Evolutionary conservation across 1,140 invertebrate genomes (phyloP), one percentile per base, ranked within the genome.

Genomic region (Armadillidium nasatum): DNA sequence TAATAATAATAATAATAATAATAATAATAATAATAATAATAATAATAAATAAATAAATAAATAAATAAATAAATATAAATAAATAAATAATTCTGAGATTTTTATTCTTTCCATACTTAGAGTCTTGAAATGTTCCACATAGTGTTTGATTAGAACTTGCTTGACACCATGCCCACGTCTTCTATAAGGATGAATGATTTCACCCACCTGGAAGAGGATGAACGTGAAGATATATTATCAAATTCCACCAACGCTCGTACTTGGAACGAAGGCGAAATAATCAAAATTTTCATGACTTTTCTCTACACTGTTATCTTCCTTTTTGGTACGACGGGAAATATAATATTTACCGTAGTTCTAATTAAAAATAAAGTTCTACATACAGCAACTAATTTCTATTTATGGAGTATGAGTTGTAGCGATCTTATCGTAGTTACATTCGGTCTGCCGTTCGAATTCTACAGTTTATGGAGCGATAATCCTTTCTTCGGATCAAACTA

Each of bases 331-430:
- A 15, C 50, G 50, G 50, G 11, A 60, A 60, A 60, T 7, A 15
- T 60, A 13, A 60, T 60, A 60, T 60, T 60, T 7, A 15, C 11
- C 1, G 19, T 60, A 2, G 19, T 60, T 4, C 50, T 60, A 15
- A 60, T 60, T 60, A 60, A 60, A 60, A 19, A 15, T 15, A 60
- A 60, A 60, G 50, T 15, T 15, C 50, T 60, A 19, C 50, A 60
- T 19, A 60, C 50, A 60, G 50, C 50, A 13, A 60, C 50, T 15
- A 60, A 60, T 19, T 60, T 60, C 7, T 60, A 60, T 7, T 19
- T 60, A 60, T 19, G 11, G 50, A 60, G 50, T 60, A 60, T 60
- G 50, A 60, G 50, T 60, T 60, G 50, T 60, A 60, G 50, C 50
- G 50, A 60, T 7, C 11, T 60, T 13, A 15, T 60, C 1, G 50